Percentiles rank a stretch among this genome's conserved stretches.
These are phyloP conservation scores for Ptychodera flava DNA, from an alignment of 35 echinoderm and acorn worm species.

Conservation along the genomic window DNA sequence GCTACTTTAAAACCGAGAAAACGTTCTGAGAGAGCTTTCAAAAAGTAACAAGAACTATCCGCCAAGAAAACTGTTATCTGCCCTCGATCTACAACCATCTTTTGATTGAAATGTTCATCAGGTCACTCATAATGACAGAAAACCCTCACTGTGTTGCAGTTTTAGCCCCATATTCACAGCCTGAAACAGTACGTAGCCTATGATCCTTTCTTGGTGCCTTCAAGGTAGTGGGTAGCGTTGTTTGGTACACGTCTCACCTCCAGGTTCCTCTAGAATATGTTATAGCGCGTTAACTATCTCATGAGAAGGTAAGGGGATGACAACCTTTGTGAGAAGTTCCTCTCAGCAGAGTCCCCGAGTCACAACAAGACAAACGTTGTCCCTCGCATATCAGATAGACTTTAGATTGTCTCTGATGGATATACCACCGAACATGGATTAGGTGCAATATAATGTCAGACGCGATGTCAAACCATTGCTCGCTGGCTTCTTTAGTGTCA, in stretches of 20 bases:
- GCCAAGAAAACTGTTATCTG: too few species aligned
- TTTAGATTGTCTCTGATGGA: conserved; percentile 50
- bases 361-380: background rate
- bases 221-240: background rate
- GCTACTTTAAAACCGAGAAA: conserved; percentile 9
- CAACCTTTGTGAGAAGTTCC: too few species aligned
- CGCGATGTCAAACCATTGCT: conserved; percentile 8
- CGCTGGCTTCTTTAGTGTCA: too few species aligned
- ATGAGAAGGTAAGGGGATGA: too few species aligned
- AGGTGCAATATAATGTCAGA: conserved; percentile 30
- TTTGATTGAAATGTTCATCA: conserved; percentile 51
- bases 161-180: background rate
- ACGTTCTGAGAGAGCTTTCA: conserved; percentile 20
- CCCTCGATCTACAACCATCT: too few species aligned
- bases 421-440: conserved; percentile 13
- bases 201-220: background rate
- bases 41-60: background rate
- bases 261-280: background rate
- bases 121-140: conserved; percentile 10
- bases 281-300: too few species aligned
- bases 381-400: background rate
- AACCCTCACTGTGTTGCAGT: conserved; percentile 19
- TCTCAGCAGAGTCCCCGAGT: background rate
- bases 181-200: background rate
- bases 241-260: background rate